A percentile compares a stretch with the other conserved stretches of the same genome.
These are phyloP conservation scores for Speoplatyrhinus poulsoni DNA, from an alignment of 2,113 vertebrate species.

Conservation along the genomic window DNA sequence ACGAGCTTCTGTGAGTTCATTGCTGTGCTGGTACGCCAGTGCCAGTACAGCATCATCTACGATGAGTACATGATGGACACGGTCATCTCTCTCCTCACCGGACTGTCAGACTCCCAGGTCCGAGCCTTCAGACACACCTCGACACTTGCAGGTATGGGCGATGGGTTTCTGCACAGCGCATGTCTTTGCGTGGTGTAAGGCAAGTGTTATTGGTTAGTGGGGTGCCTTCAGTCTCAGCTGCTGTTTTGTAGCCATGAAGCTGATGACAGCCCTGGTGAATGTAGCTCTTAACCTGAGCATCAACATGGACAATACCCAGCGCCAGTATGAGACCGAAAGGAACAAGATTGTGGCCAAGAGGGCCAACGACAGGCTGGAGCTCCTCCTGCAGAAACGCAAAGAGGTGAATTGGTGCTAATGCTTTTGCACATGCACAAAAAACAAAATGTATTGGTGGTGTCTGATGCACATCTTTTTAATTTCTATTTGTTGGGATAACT, in stretches of 20 bases:
- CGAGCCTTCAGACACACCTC: slow-evolving; percentile 98
- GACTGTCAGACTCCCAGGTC: slow-evolving; percentile 97
- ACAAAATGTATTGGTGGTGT: too few species aligned
- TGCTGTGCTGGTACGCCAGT: slow-evolving; percentile 93
- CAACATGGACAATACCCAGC: slow-evolving; percentile 99
- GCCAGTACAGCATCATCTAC: slow-evolving; percentile 99
- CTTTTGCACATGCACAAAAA: neutral
- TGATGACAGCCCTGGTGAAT: slow-evolving; percentile 99
- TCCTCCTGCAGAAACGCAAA: slow-evolving; percentile 96
- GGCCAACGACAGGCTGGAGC: slow-evolving; percentile 93
- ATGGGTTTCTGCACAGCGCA: neutral
- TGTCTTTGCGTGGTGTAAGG: neutral
- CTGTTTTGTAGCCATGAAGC: slow-evolving; percentile 89
- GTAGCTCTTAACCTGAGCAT: slow-evolving; percentile 98
- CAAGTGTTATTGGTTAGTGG: too few species aligned
- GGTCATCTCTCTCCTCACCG: slow-evolving; percentile 96
- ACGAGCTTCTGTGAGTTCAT: slow-evolving; percentile 99
- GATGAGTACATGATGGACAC: slow-evolving; percentile 99
- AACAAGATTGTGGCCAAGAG: slow-evolving; percentile 98
- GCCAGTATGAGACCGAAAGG: slow-evolving; percentile 95
- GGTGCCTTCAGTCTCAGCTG: neutral
- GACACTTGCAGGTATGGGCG: slow-evolving; percentile 89
- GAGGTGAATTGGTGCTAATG: slow-evolving; percentile 81
- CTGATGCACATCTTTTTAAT: too few species aligned
- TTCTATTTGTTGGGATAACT: too few species aligned